These are phyloP conservation scores for Nephrotoma guestfalica DNA, from an alignment of 2,888 invertebrate species.

Conservation along the genomic window DNA sequence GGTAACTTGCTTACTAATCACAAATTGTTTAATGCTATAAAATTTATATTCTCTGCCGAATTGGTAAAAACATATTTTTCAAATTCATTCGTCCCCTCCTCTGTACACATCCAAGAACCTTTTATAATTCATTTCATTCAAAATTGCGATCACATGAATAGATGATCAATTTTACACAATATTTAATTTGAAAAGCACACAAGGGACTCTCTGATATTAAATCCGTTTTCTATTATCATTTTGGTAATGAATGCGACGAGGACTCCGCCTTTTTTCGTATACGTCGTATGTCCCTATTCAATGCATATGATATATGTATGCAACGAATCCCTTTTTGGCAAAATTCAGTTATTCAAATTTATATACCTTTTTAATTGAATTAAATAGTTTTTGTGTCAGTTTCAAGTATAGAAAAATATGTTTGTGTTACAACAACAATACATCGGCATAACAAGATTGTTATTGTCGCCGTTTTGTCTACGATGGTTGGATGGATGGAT, in stretches of 20 bases:
- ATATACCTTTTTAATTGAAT: neutral
- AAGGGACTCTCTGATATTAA: neutral
- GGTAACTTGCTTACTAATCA: neutral
- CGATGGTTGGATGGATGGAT: neutral
- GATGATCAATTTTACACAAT: slow-evolving; percentile 3
- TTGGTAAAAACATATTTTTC: neutral
- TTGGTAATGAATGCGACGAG: neutral
- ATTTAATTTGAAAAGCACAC: neutral
- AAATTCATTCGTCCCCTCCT: neutral
- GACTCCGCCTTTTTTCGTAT: neutral
- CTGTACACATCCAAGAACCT: neutral
- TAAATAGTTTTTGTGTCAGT: neutral
- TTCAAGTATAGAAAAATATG: neutral
- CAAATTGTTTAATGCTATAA: neutral
- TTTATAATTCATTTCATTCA: neutral
- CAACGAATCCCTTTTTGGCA: neutral
- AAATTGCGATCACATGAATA: neutral
- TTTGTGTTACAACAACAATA: neutral
- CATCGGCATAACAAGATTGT: neutral
- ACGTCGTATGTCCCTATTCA: neutral
- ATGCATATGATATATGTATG: neutral
- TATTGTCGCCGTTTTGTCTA: slow-evolving; percentile 5
- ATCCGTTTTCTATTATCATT: neutral
- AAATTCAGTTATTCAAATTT: neutral
- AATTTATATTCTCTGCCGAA: neutral